Conservation (phyloP, 2,888 invertebrate species). For the Luffia ferchaultella region DNA sequence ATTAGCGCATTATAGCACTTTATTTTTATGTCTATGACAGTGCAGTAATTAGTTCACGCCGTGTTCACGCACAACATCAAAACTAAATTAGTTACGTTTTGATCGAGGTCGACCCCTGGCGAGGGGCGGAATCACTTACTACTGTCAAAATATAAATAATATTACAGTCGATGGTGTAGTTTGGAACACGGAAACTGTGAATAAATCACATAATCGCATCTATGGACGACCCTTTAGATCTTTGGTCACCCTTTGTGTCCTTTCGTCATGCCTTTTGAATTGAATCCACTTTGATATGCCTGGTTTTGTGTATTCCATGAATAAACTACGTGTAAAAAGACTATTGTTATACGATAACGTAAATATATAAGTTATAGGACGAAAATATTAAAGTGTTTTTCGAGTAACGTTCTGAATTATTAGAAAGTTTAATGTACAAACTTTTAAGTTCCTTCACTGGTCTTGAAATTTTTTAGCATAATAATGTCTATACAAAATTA, state of each 20-base stretch:
- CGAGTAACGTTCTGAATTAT: too few species aligned
- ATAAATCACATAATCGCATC: slow-evolving; percentile 54
- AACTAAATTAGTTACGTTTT: slow-evolving; percentile 41
- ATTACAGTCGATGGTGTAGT: slow-evolving; percentile 30
- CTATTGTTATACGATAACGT: too few species aligned
- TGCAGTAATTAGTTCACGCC: slow-evolving; percentile 60
- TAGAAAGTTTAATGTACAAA: too few species aligned
- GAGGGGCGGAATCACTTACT: slow-evolving; percentile 36
- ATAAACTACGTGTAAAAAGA: too few species aligned
- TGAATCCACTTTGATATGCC: background rate
- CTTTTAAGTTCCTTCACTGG: too few species aligned
- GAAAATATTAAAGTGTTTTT: too few species aligned
- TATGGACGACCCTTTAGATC: slow-evolving; percentile 10
- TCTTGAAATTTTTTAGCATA: too few species aligned
- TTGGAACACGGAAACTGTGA: slow-evolving; percentile 32
- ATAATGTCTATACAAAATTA: too few species aligned
- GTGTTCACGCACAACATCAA: slow-evolving; percentile 58
- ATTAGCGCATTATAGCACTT: slow-evolving; percentile 47
- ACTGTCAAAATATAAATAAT: slow-evolving; percentile 51
- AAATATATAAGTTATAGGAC: too few species aligned
- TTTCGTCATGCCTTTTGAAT: background rate
- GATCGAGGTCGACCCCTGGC: background rate
- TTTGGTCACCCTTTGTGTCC: slow-evolving; percentile 1
- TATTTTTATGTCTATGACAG: slow-evolving; percentile 52
- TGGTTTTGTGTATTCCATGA: slow-evolving; percentile 8